Base-by-base conservation (phyloP, 2,888 invertebrate genomes). In the Athetis lepigone region DNA sequence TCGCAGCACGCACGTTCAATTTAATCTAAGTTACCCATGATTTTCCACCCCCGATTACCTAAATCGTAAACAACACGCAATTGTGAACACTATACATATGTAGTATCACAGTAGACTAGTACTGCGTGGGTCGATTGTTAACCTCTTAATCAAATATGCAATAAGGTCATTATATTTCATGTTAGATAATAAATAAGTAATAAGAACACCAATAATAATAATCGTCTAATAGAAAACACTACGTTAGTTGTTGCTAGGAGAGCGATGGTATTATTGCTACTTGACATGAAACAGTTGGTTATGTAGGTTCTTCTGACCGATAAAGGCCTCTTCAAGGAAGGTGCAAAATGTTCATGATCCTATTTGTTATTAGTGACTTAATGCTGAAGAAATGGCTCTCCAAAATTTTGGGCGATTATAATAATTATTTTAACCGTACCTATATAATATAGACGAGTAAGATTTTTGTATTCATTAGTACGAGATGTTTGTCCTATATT, bases 1-100 rank as follows among this genome's bases (percentile, higher is more conserved):
- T 8, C 11, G 27, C 16, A 39, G 27, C 71, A 75, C 71, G 71
- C 63, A 70, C 36, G 19, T n/a, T 25, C 6, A 27, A 45, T 56
- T 52, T 43, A 52, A 61, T 45, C 37, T 29, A 43, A 39, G 11
- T 49, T 49, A 36, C 21, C 36, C 16, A 9, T 33, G 55, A 74
- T 68, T 69, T 69, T 51, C 37, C 13, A 43, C 29, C 47, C n/a
- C 19, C 59, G 55, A 70, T 75, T 52, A 50, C 36, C 13, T 51
- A 56, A 60, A 56, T 54, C 39, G 45, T 39, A 57, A 73, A 57
- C 45, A 62, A 51, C 62, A 74, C 70, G 71, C 69, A n/a, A 68
- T 19, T 19, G 5, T 40, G 19, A 21, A 45, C 39, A 55, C 19
- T 49, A 5, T 67, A 36, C 3, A 47, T 33, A 33, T 13, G 9